phyloP scores from a whole-genome alignment of 2,888 invertebrate genomes.

The Ditylenchus weischeri region DNA sequence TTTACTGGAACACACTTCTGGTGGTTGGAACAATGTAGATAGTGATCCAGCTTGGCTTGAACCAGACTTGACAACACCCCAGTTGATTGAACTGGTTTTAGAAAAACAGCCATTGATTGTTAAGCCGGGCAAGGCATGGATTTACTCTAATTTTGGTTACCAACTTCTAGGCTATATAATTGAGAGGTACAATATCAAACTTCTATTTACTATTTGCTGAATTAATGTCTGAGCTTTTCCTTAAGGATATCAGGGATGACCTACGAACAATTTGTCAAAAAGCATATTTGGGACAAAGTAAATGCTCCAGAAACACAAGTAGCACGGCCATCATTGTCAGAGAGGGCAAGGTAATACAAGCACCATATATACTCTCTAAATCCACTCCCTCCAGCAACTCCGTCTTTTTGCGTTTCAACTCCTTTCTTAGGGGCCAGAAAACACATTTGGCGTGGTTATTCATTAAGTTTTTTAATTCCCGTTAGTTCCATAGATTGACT shows the following conservation, averaged over 20 bases:
- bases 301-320: conserved; percentile 55
- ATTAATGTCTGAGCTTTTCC: neutral
- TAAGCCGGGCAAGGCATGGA: conserved; percentile 50
- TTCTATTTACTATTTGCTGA: too few relatives aligned
- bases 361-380: neutral
- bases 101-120: conserved; percentile 30
- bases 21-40: conserved; percentile 55
- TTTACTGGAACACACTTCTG: conserved; percentile 54
- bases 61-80: conserved; percentile 44
- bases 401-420: too few relatives aligned
- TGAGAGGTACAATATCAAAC: conserved; percentile 35
- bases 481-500: too few relatives aligned
- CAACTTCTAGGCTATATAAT: conserved; percentile 54
- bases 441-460: too few relatives aligned
- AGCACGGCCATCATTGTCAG: conserved; percentile 50
- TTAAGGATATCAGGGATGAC: conserved; percentile 39
- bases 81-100: conserved; percentile 40
- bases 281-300: conserved; percentile 49
- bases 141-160: conserved; percentile 58
- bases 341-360: conserved; percentile 44
- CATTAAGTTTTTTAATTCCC: too few relatives aligned
- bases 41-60: conserved; percentile 56
- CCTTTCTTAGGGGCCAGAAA: too few relatives aligned
- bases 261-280: conserved; percentile 55
- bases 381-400: too few relatives aligned